A percentile compares a stretch with the other conserved stretches of the same genome.
These are phyloP conservation scores for Athalia rosae DNA, from an alignment of 2,888 invertebrate species.

Conservation along the genomic window DNA sequence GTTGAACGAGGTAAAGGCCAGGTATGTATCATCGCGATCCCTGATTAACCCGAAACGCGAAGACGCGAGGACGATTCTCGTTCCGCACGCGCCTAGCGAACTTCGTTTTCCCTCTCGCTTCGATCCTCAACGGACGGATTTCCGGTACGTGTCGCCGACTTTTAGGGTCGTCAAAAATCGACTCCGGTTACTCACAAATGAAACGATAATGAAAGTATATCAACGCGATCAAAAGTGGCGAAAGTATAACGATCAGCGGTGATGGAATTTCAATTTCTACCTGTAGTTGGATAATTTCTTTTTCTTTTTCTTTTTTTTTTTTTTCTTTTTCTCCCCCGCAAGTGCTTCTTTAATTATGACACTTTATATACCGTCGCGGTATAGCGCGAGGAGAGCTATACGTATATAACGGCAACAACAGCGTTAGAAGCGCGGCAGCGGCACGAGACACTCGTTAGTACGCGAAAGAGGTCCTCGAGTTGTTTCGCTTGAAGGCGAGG, in stretches of 20 bases:
- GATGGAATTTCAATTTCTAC: no score
- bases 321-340: background rate
- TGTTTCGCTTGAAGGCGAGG: background rate
- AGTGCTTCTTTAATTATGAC: slow-evolving; percentile 7
- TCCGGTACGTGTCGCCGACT: no score
- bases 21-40: no score
- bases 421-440: background rate
- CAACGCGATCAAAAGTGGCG: no score
- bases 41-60: no score
- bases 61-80: no score
- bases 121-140: background rate
- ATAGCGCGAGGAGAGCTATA: background rate
- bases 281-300: background rate
- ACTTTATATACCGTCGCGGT: background rate
- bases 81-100: no score
- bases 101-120: background rate
- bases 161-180: no score
- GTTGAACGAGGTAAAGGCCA: slow-evolving; percentile 24
- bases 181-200: no score
- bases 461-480: background rate
- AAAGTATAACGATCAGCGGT: no score
- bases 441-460: slow-evolving; percentile 16
- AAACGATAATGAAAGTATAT: no score
- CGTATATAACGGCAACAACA: background rate
- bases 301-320: background rate